Evolutionary conservation across 2,888 invertebrate genomes (phyloP), one percentile per base, ranked within the genome.

Genomic region (Barypeithes pellucidus): DNA sequence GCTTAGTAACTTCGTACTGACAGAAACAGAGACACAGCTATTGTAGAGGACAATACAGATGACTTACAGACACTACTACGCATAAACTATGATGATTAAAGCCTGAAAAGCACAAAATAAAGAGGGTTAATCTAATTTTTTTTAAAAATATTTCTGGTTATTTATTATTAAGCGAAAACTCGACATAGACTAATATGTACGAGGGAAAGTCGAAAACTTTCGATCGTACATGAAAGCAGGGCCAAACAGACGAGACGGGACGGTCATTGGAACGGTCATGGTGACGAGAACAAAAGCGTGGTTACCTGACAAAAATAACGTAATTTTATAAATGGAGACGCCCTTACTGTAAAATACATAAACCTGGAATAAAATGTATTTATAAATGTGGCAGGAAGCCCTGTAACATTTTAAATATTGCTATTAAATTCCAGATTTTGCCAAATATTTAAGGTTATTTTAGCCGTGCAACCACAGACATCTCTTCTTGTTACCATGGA

Each of bases 171-270:
- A 68, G 61, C 72, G 52, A 50, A 67, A 67, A 66, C 33, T 68
- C 47, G 71, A 72, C 68, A 73, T 47, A 59, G 70, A 74, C 67
- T 70, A 39, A 18, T 20, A 60, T 69, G 73, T 73, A 69, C 73
- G 73, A 43, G 43, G 65, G 69, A 73, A 65, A 65, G 62, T 59
- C 20, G 14, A 11, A 47, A 50, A 60, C 57, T 69, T 68, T 41
- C 66, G 60, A 24, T 59, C 41, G 70, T 62, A 74, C 74, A 70
- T 52, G 33, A 41, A 74, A 74, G 74, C 78, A 76, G 80, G 77
- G 77, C 78, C 77, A 74, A 76, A 78, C 75, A 78, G 69, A 78
- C 78, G 77, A 78, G 75, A 81, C 81, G 78, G 79, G 76, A 80
- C 79, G 79, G 76, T 77, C 67, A 68, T 61, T 36, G 52, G 45